Conservation (phyloP, 2,113 vertebrate species). For the Acanthisitta chloris region DNA sequence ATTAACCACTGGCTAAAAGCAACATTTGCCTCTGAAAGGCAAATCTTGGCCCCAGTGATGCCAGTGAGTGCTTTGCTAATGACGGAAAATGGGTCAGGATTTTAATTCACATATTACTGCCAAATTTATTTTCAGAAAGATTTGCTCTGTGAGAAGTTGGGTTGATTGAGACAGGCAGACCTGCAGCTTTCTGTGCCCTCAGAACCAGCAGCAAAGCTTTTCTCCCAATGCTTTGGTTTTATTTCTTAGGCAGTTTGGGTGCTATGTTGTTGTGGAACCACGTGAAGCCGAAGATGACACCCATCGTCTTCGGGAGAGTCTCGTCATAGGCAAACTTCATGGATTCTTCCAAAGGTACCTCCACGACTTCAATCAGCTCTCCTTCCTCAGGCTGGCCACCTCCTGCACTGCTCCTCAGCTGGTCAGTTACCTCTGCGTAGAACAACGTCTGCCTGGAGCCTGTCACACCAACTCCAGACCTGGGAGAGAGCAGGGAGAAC, state of each 20-base stretch:
- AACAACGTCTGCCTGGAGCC: constrained; percentile 88
- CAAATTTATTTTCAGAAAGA: not conserved
- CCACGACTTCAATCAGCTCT: constrained; percentile 89
- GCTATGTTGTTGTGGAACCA: constrained; percentile 90
- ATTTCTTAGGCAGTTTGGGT: constrained; percentile 65
- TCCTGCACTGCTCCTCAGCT: constrained; percentile 79
- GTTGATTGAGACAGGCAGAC: not conserved
- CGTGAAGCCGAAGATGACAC: constrained; percentile 86
- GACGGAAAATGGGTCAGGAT: not conserved
- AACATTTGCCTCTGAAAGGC: not conserved
- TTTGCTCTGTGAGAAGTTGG: not conserved
- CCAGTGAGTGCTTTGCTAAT: not conserved
- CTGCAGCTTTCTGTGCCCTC: not conserved
- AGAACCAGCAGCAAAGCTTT: not conserved
- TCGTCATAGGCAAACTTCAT: constrained; percentile 88
- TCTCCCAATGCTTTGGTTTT: not conserved
- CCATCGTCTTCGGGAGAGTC: constrained; percentile 84
- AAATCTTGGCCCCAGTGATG: not conserved
- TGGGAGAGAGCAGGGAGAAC: constrained; percentile 29
- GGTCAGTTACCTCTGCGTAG: constrained; percentile 87
- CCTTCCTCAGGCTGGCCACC: constrained; percentile 84
- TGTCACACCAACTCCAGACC: constrained; percentile 85
- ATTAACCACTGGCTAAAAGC: not conserved
- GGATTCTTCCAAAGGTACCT: constrained; percentile 85
- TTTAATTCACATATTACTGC: not conserved